Percentiles rank a stretch among this genome's conserved stretches.
Conservation (phyloP, 1,140 invertebrate species). For the Euura saliciscinereae region DNA sequence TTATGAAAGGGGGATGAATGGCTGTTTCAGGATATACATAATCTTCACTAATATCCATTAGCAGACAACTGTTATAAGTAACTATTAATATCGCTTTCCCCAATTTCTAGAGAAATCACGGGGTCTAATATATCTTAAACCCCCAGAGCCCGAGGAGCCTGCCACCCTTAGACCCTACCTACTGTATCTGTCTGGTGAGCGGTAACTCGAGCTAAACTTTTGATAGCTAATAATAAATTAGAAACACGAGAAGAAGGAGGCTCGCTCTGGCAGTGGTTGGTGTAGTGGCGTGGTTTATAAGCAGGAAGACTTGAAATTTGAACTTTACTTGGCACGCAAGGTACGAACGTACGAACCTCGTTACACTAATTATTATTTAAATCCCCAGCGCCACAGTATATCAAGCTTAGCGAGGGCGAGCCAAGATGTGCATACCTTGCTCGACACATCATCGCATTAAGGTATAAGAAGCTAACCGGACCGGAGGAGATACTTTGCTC, state of each 20-base stretch:
- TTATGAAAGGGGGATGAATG: no score
- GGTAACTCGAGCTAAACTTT: constrained; percentile 23
- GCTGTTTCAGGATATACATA: no score
- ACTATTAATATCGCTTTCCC: no score
- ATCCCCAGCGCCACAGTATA: neutral
- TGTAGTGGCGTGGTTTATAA: neutral
- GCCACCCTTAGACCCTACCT: neutral
- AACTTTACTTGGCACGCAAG: constrained; percentile 5
- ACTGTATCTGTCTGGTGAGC: neutral
- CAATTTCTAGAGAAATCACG: constrained; percentile 5
- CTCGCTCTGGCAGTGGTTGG: neutral
- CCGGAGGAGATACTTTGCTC: no score
- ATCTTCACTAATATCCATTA: no score
- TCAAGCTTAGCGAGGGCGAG: no score
- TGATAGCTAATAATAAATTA: constrained; percentile 32
- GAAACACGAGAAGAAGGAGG: constrained; percentile 28
- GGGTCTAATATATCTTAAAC: constrained; percentile 4
- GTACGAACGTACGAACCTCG: neutral
- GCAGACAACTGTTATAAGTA: neutral
- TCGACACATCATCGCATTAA: no score
- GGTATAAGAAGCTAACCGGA: no score
- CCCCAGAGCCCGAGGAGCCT: neutral
- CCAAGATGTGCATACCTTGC: no score
- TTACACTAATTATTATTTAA: constrained; percentile 1
- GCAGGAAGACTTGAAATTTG: neutral